Base-by-base conservation (phyloP, 2,797 vertebrate species). In the Micrastur ruficollis region DNA sequence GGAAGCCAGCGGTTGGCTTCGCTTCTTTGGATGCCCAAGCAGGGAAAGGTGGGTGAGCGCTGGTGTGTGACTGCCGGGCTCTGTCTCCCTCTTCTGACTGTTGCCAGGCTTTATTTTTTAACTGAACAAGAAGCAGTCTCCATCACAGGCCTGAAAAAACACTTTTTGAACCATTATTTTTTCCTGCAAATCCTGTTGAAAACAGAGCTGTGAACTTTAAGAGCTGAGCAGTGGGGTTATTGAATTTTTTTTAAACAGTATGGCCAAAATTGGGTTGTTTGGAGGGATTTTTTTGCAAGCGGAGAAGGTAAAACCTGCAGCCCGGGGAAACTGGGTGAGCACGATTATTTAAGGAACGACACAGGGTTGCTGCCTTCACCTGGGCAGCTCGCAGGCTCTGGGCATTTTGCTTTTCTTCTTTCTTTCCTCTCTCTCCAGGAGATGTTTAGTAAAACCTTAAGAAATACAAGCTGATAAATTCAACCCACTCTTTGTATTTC, bases 1-100 rank as follows among this genome's bases (percentile, higher is more conserved):
- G 46, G 81, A 20, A 44, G 49, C 21, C 1, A 5, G 53, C 42
- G 53, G 12, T 16, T 19, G 20, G 23, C 7, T 59, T 3, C 14
- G 0, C 19, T 29, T 21, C 11, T 4, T 36, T 15, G 75, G 50
- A 21, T 62, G 34, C 68, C 34, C 19, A 4, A 58, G 32, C 14
- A 27, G 12, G 27, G 29, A 25, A 27, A 11, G 34, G 56, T 5
- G 32, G n/a, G 11, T 11, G 34, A 73, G 34, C 1, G 3, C 31
- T 25, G 27, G 5, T 3, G 20, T 8, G 40, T 0, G 0, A 49
- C 14, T 68, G 34, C 40, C 1, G 68, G 63, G 49, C 93, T 95
- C 72, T 95, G 96, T 92, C 94, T 95, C 96, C 96, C 94, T 80
- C 96, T 96, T 78, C 71, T 32, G 93, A 47, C 91, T 40, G 2